phyloP scores from a whole-genome alignment of 2,888 invertebrate species.

The Nemotelus nigrinus region DNA sequence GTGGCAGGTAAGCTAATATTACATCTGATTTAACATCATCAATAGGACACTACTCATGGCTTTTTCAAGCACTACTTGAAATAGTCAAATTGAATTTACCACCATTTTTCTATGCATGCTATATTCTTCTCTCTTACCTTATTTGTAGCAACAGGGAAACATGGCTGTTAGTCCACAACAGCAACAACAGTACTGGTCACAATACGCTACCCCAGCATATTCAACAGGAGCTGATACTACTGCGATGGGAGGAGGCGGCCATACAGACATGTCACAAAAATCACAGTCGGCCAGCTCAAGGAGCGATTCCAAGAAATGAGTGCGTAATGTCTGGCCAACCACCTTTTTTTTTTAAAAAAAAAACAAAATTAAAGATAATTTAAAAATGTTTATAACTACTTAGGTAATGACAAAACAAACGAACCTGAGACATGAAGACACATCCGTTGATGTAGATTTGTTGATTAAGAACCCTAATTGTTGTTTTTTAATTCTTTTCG shows the following conservation, averaged over 20 bases:
- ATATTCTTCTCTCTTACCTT: neutral
- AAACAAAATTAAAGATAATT: neutral
- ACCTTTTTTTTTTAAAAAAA: neutral
- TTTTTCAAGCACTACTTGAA: no score
- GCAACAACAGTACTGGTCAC: conserved; percentile 49
- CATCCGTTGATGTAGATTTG: no score
- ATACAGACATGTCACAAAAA: conserved; percentile 24
- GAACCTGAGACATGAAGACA: no score
- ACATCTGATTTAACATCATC: neutral
- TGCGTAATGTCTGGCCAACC: neutral
- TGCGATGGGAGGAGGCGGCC: conserved; percentile 10
- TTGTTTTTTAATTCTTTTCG: no score
- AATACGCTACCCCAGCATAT: conserved; percentile 47
- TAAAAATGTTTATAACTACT: neutral
- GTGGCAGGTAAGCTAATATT: conserved; percentile 60
- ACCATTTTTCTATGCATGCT: neutral
- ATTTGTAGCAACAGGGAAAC: conserved; percentile 35
- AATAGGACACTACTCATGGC: neutral
- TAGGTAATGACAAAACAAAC: no score
- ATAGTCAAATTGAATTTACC: no score
- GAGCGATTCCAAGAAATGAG: conserved; percentile 38
- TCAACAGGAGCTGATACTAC: conserved; percentile 24
- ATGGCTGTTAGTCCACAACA: conserved; percentile 45
- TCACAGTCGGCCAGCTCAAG: conserved; percentile 33
- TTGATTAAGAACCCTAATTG: no score